Evolutionary conservation across 2,113 vertebrate species (phyloP), one percentile per base, ranked within the genome.

Genomic region (Cheilinus undulatus): DNA sequence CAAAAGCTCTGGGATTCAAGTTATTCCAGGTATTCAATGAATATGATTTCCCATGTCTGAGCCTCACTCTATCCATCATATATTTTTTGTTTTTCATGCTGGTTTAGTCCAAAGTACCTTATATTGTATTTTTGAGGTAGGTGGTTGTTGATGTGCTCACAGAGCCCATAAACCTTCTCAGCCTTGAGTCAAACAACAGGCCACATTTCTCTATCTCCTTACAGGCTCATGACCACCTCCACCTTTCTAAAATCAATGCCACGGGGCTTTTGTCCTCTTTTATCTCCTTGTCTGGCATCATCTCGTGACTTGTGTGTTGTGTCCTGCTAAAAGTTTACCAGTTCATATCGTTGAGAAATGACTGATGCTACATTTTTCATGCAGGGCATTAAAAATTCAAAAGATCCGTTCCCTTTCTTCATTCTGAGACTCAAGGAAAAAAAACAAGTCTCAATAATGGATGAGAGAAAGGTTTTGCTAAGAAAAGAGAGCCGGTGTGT

Each of bases 391-490:
- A 93, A 93, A 92, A 80, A 91, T 93, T 89, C 81, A 93, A 89
- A 85, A 85, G 88, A 91, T 91, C 86, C 42, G 76, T 92, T 91
- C 90, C 69, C 82, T 69, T 88, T 86, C 87, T 92, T 92, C 90
- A 91, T 92, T 93, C 90, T 80, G 87, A 91, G 89, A 91, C 77
- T 88, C 73, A 73, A 77, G 77, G 78, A 89, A 90, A 90, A 91
- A 92, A 91, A 92, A 93, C 89, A 91, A 75, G 87, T 73, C 82
- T 93, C 87, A 93, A 93, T 93, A 92, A 93, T 93, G 87, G 77
- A 93, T 93, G 91, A 92, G 89, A 84, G 66, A 91, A 89, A 89
- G 87, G 87, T 90, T 91, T n/a, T 88, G 86, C 88, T 86, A 81
- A 85, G 89, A 89, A 90, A 86, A 91, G 89, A 88, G 90, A 93